Conservation (phyloP, 1,140 invertebrate species). For the Hyphantria cunea region DNA sequence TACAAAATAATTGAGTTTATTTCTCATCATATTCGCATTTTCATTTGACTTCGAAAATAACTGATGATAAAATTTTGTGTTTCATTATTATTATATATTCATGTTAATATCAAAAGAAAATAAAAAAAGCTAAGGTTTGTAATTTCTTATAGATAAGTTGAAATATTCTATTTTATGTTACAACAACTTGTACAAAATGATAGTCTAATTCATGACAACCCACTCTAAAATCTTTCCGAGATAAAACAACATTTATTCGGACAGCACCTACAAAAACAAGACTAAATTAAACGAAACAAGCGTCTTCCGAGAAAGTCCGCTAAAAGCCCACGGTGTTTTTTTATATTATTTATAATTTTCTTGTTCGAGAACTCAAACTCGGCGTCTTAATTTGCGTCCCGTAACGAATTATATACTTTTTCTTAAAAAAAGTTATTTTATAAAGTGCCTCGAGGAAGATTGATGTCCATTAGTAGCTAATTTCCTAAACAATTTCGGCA, state of each 20-base stretch:
- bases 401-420: conserved; percentile 59
- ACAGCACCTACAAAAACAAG: conserved; percentile 8
- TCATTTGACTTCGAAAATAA: too few relatives aligned
- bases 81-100: too few relatives aligned
- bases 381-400: conserved; percentile 57
- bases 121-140: too few relatives aligned
- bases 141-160: too few relatives aligned
- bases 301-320: conserved; percentile 9
- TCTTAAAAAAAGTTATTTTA: conserved; percentile 48
- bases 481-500: conserved; percentile 58
- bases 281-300: conserved; percentile 20
- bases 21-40: too few relatives aligned
- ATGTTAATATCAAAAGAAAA: too few relatives aligned
- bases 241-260: not conserved
- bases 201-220: not conserved
- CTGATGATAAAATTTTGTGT: too few relatives aligned
- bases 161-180: too few relatives aligned
- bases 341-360: conserved; percentile 41
- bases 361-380: conserved; percentile 45
- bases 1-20: too few relatives aligned
- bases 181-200: too few relatives aligned
- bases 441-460: conserved; percentile 55
- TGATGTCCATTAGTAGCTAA: conserved; percentile 62
- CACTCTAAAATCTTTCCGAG: not conserved
- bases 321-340: conserved; percentile 12